Base-by-base conservation (phyloP, 1,140 invertebrate species). In the Microplitis demolitor region DNA sequence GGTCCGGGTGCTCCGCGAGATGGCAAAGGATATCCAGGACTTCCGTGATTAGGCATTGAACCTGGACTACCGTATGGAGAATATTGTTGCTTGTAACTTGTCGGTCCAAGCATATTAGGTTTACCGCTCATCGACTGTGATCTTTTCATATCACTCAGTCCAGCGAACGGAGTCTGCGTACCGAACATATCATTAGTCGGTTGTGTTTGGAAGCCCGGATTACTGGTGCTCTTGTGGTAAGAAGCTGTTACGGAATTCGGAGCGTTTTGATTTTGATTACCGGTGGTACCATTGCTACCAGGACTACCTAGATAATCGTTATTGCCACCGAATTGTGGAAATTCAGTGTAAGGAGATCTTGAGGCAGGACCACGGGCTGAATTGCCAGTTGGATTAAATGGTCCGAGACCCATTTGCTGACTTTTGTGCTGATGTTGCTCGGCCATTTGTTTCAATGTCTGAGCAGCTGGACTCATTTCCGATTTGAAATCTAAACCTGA, bases 391-490 rank as follows among this genome's bases (percentile, higher is more conserved):
- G 84, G 82, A 61, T 84, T 88, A 70, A 87, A 88, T 0, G 82
- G 83, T 24, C 82, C 82, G 3, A 88, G 82, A 4, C 86, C 85
- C 3, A 89, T 64, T 45, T 87, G 87, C 72, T 87, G 91, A 72
- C 90, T 91, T 83, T 95, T 96, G 85, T 96, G 95, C 85, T 97
- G 96, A 83, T 98, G 96, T 82, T 98, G 96, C 81, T 97, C 96
- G 4, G 96, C 96, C 96, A 97, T 97, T 79, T 97, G 96, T 83
- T 97, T 97, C 9, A 98, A 88, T 0, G 96, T 97, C 87, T 97
- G 95, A 3, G 96, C 96, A 0, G 96, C 96, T 5, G 95, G 93
- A 68, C 94, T 95, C 82, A 94, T 89, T 79, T 94, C 93, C 0
- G 90, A 89, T 73, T 91, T 91, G 67, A 89, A 89, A 66, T 91